These are phyloP conservation scores for Dendropsophus ebraccatus DNA, from an alignment of 2,113 vertebrate genomes.

Conservation along the genomic window DNA sequence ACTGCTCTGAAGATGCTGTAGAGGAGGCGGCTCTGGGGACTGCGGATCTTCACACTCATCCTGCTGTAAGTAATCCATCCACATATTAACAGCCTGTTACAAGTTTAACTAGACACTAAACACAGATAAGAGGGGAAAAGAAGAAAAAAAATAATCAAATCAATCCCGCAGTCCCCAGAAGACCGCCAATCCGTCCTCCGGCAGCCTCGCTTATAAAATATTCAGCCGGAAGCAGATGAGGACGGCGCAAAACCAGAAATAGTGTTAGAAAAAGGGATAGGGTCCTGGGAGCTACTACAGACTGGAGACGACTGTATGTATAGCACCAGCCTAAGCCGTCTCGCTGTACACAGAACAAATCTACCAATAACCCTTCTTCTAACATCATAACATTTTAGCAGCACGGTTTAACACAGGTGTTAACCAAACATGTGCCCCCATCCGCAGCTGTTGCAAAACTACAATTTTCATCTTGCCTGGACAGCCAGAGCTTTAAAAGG, in stretches of 20 bases:
- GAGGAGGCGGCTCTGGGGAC: background rate
- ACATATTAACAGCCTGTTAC: slow-evolving; percentile 20
- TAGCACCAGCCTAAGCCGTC: background rate
- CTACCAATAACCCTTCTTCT: too few relatives aligned
- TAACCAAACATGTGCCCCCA: too few relatives aligned
- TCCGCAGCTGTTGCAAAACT: too few relatives aligned
- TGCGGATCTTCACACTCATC: background rate
- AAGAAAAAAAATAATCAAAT: slow-evolving; percentile 16
- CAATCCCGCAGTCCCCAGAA: background rate
- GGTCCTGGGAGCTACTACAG: background rate
- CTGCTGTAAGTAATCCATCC: slow-evolving; percentile 10
- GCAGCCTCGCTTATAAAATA: slow-evolving; percentile 54
- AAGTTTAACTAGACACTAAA: slow-evolving; percentile 26
- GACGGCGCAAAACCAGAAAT: background rate
- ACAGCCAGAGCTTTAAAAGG: too few relatives aligned
- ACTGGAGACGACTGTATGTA: background rate
- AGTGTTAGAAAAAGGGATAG: background rate
- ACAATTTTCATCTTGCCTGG: too few relatives aligned
- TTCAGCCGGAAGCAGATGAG: slow-evolving; percentile 64
- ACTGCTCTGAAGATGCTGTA: slow-evolving; percentile 11
- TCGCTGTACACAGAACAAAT: background rate
- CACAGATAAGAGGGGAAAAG: slow-evolving; percentile 16
- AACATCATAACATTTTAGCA: too few relatives aligned
- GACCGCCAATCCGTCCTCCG: background rate
- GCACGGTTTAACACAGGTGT: too few relatives aligned